phyloP scores from a whole-genome alignment of 2,888 invertebrate species.

The Drosophila leonis region DNA sequence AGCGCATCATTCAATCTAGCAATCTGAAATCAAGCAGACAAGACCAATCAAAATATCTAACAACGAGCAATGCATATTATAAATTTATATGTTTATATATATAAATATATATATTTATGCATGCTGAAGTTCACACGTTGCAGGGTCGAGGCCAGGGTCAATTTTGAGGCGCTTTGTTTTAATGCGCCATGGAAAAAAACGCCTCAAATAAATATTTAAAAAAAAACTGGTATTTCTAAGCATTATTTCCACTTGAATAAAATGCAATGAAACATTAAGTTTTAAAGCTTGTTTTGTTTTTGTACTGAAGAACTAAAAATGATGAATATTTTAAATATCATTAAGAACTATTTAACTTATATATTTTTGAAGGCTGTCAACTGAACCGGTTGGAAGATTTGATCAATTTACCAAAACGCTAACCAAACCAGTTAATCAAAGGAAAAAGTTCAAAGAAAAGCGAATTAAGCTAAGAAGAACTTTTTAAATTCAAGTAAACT shows the following conservation, averaged over 20 bases:
- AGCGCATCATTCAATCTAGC: background rate
- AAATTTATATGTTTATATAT: background rate
- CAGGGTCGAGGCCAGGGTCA: slow-evolving; percentile 69
- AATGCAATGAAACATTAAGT: slow-evolving; percentile 1
- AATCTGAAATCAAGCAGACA: slow-evolving; percentile 16
- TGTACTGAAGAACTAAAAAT: background rate
- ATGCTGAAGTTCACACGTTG: slow-evolving; percentile 51
- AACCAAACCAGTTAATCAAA: background rate
- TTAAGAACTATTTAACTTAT: background rate
- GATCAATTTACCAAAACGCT: background rate
- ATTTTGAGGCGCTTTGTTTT: slow-evolving; percentile 20
- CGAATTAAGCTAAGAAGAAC: background rate
- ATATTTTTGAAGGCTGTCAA: background rate
- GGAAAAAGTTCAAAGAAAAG: background rate
- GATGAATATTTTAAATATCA: background rate
- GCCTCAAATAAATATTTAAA: background rate
- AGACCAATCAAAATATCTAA: slow-evolving; percentile 11
- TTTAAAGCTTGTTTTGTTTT: no score
- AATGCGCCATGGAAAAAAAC: slow-evolving; percentile 37
- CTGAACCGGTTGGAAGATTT: background rate
- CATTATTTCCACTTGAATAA: background rate
- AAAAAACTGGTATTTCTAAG: slow-evolving; percentile 10
- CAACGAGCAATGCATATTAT: slow-evolving; percentile 28
- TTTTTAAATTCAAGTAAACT: background rate
- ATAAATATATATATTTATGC: background rate